Conservation (phyloP, 2,797 vertebrate species). For the Corythornis leucogaster region DNA sequence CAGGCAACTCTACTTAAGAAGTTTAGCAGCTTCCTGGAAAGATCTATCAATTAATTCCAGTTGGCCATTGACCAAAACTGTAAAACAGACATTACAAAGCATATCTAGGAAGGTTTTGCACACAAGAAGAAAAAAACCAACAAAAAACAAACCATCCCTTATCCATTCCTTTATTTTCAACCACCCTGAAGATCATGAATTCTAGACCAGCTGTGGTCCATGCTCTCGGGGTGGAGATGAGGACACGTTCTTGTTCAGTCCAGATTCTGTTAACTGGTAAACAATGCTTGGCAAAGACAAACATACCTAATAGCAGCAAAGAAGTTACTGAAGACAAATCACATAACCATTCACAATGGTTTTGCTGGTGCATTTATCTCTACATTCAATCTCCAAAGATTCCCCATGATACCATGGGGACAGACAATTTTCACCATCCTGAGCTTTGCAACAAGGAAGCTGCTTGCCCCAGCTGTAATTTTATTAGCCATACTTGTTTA, state of each 20-base stretch:
- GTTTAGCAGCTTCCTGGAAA: not conserved
- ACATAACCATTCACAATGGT: not conserved
- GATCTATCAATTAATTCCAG: not conserved
- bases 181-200: not conserved
- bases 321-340: constrained; percentile 1
- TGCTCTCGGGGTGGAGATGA: not conserved
- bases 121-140: not conserved
- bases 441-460: not conserved
- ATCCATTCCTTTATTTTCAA: not conserved
- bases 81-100: not conserved
- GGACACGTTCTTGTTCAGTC: not conserved
- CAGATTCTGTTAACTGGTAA: not conserved
- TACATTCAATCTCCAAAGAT: constrained; percentile 31
- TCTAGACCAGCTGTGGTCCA: constrained; percentile 26
- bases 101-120: not conserved
- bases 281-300: not conserved
- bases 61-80: not conserved
- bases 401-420: not conserved
- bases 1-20: not conserved
- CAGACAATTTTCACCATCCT: not conserved
- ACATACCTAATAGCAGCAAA: constrained; percentile 39
- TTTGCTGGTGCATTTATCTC: constrained; percentile 60
- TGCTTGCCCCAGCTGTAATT: not conserved
- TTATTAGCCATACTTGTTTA: not conserved
- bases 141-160: not conserved